These are phyloP conservation scores for Rhea pennata DNA, from an alignment of 2,113 vertebrate species.

Conservation along the genomic window DNA sequence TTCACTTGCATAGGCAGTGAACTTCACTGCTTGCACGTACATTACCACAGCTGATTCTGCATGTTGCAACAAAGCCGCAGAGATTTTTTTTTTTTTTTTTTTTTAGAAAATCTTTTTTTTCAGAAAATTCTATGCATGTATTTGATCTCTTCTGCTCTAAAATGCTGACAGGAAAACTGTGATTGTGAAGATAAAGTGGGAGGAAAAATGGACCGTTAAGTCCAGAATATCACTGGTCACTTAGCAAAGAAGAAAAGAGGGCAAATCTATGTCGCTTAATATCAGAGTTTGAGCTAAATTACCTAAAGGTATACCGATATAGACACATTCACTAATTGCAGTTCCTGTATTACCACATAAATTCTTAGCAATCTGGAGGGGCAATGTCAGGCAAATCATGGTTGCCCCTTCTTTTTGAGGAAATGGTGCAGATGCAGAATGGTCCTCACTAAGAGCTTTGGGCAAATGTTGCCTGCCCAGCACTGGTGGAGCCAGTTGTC, in stretches of 20 bases:
- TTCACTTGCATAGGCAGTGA: not conserved
- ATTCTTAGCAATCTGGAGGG: not conserved
- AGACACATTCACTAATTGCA: not conserved
- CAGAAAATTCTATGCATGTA: not conserved
- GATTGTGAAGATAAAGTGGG: not conserved
- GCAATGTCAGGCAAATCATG: not conserved
- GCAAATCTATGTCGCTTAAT: not conserved
- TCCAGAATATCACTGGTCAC: not conserved
- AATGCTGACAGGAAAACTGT: not conserved
- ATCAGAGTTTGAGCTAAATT: not conserved
- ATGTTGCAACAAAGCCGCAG: not conserved
- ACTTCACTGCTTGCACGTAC: not conserved
- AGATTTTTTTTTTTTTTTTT: not conserved
- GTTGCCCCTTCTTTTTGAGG: not conserved
- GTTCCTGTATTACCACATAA: not conserved
- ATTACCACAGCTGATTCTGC: not conserved
- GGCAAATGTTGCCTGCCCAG: not conserved
- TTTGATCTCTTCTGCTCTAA: not conserved
- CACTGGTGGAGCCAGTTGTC: not conserved
- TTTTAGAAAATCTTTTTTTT: not conserved
- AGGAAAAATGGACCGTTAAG: not conserved
- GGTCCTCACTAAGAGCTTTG: not conserved
- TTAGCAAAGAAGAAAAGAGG: not conserved
- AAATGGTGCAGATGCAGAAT: not conserved
- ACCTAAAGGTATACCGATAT: not conserved